Evolutionary conservation across 2,888 invertebrate genomes (phyloP).

Genomic region (Slavum lentiscoides): DNA sequence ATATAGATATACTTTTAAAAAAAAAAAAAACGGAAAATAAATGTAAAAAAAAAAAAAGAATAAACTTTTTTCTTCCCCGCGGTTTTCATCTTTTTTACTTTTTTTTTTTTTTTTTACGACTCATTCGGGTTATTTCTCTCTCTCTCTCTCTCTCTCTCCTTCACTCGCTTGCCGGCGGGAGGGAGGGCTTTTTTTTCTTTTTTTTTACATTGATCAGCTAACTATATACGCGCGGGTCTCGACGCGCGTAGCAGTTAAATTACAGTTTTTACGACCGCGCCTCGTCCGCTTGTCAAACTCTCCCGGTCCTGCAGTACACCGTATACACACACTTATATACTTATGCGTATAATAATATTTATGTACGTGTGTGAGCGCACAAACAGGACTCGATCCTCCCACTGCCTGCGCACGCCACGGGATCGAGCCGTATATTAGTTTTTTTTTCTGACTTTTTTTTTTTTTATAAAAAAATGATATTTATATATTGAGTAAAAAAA

Average conservation of each 20-base stretch:
- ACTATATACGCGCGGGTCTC: constrained; percentile 34
- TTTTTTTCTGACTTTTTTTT: constrained; percentile 7
- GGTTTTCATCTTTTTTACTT: constrained; percentile 34
- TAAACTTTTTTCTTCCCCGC: constrained; percentile 47
- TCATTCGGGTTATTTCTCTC: neutral
- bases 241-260: constrained; percentile 39
- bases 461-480: constrained; percentile 4
- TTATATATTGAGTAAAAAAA: constrained; percentile 29
- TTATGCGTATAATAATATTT: neutral
- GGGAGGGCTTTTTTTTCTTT: neutral
- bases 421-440: constrained; percentile 33
- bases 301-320: neutral
- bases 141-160: neutral
- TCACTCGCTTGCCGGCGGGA: neutral
- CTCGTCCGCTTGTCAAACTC: constrained; percentile 49
- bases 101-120: constrained; percentile 38
- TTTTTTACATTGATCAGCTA: constrained; percentile 50
- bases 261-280: constrained; percentile 51
- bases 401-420: constrained; percentile 22
- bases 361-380: neutral
- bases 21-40: neutral
- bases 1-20: no score
- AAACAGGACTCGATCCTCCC: constrained; percentile 35
- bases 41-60: neutral
- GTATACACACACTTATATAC: neutral